Base-by-base conservation (phyloP, 2,797 vertebrate genomes). In the Pipistrellus nathusii region DNA sequence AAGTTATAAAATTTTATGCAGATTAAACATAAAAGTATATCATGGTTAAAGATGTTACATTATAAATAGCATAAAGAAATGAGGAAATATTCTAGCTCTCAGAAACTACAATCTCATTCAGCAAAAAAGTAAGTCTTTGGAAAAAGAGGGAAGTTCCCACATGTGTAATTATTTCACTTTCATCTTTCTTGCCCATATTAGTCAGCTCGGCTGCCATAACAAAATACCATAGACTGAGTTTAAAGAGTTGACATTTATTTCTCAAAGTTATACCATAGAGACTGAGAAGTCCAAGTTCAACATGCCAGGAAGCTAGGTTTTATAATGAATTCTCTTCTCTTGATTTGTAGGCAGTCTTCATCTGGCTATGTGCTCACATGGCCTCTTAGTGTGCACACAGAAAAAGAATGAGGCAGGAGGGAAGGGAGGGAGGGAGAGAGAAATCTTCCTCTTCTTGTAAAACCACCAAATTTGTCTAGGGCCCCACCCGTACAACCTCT, bases 71-170 rank as follows among this genome's bases (percentile, higher is more conserved):
- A 75, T 6, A 66, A 68, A 44, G 53, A 73, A 81, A 81, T 51
- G 20, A 85, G 48, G 38, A 89, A 89, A 73, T 77, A 68, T 64
- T 35, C n/a, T 55, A 55, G 11, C 72, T 66, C 71, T 84, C n/a
- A 88, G 55, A 35, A 66, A 78, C 66, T 80, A 80, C 18, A 64
- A 57, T 82, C 23, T 59, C 21, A 75, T 85, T 92, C 51, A 85
- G 66, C 80, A 83, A 84, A 84, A 68, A 68, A 35, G 17, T 81
- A 71, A 38, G 27, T 53, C 41, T 64, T 66, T 85, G 48, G 9
- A 48, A 57, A 80, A 68, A 48, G 30, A 30, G 3, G 18, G 38
- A 84, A 55, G 64, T 85, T 59, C 48, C 21, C 11, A 30, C 17
- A 18, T 59, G 25, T 2, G 6, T 92, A 38, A 62, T 21, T 62